phyloP scores from a whole-genome alignment of 2,888 invertebrate species.

The Morpho achilles region DNA sequence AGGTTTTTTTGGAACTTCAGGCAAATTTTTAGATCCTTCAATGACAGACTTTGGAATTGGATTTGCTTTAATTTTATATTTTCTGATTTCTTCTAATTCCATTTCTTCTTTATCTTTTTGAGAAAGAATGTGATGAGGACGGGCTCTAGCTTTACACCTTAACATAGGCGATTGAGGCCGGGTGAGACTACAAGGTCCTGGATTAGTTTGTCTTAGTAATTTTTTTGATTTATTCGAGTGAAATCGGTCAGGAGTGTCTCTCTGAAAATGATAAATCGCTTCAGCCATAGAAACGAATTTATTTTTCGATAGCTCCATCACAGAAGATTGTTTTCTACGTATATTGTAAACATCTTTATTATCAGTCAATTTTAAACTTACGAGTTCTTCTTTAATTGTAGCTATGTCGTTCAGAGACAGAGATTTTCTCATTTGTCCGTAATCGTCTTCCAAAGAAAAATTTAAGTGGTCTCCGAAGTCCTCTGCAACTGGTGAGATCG shows the following conservation, averaged over 20 bases:
- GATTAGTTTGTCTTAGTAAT: conserved; percentile 33
- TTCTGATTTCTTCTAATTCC: conserved; percentile 82
- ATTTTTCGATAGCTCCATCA: conserved; percentile 49
- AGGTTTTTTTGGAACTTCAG: conserved; percentile 74
- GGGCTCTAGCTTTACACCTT: conserved; percentile 73
- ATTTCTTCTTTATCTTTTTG: conserved; percentile 80
- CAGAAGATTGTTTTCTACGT: conserved; percentile 41
- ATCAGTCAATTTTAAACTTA: conserved; percentile 37
- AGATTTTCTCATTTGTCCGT: conserved; percentile 53
- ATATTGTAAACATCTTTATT: conserved; percentile 40
- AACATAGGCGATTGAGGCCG: conserved; percentile 75
- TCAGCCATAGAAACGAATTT: conserved; percentile 81
- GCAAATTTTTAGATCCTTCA: conserved; percentile 67
- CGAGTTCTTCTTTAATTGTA: conserved; percentile 43
- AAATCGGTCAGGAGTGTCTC: conserved; percentile 80
- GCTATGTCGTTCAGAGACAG: conserved; percentile 64
- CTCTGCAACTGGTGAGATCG: conserved; percentile 54
- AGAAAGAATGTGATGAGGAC: conserved; percentile 75
- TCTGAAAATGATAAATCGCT: conserved; percentile 75
- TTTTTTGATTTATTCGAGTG: conserved; percentile 48
- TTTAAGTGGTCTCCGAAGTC: conserved; percentile 54
- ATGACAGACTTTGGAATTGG: conserved; percentile 81
- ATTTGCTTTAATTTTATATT: conserved; percentile 83
- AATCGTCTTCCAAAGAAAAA: conserved; percentile 44
- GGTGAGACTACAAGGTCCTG: conserved; percentile 49